Conservation (phyloP, 2,113 vertebrate genomes). For the Chaenocephalus aceratus region DNA sequence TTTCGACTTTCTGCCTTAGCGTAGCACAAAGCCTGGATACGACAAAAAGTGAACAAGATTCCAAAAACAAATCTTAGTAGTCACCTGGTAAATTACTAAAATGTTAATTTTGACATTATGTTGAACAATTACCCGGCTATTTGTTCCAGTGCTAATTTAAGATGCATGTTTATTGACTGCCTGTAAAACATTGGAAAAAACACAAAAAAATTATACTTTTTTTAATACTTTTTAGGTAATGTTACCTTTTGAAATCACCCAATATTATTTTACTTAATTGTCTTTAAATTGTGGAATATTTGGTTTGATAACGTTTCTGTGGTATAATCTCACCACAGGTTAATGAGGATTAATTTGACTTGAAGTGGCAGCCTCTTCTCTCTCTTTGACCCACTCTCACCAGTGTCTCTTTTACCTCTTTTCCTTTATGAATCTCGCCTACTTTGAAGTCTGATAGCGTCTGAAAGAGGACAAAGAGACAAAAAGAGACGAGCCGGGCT, state of each 20-base stretch:
- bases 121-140: too few species aligned
- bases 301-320: neutral
- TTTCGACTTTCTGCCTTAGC: too few species aligned
- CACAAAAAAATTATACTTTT: neutral
- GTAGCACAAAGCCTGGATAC: too few species aligned
- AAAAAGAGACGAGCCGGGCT: constrained; percentile 17
- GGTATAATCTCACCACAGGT: neutral
- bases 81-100: too few species aligned
- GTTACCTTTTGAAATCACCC: neutral
- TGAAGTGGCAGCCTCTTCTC: neutral
- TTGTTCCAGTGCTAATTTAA: too few species aligned
- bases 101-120: too few species aligned
- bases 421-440: constrained; percentile 16
- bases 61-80: too few species aligned
- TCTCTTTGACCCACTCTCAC: neutral
- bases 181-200: neutral
- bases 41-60: too few species aligned
- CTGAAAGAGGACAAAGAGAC: constrained; percentile 49
- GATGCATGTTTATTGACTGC: neutral
- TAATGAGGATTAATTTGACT: neutral
- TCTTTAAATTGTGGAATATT: neutral
- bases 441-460: constrained; percentile 61
- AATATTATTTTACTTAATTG: neutral
- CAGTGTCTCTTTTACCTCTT: constrained; percentile 15
- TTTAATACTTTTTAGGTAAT: too few species aligned